These are phyloP conservation scores for Diplosoma virens DNA, from an alignment of 23 tunicate genomes.

Conservation along the genomic window DNA sequence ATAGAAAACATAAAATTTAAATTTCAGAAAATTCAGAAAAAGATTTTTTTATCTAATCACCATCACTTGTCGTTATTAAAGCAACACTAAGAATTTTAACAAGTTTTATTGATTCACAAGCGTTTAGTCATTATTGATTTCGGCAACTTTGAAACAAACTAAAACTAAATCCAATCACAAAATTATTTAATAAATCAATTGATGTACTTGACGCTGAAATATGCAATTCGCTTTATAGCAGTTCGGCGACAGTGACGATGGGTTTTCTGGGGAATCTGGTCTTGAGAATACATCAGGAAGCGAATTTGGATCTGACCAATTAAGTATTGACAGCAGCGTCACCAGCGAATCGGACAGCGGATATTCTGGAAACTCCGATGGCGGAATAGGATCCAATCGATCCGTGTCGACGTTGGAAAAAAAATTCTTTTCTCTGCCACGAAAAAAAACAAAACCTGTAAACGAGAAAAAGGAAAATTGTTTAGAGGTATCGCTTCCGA, in stretches of 20 bases:
- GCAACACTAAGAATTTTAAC: too few relatives aligned
- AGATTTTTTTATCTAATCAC: too few relatives aligned
- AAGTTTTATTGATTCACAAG: too few relatives aligned
- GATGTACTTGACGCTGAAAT: too few relatives aligned
- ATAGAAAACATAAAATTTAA: too few relatives aligned
- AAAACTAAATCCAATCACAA: too few relatives aligned
- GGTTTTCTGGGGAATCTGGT: background rate
- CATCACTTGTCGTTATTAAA: too few relatives aligned
- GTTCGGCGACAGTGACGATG: background rate
- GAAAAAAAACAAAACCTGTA: background rate
- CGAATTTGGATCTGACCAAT: constrained; percentile 32
- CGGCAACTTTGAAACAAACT: too few relatives aligned
- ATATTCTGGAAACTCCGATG: constrained; percentile 40
- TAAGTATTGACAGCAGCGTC: constrained; percentile 45
- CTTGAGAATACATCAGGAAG: background rate
- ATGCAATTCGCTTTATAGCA: too few relatives aligned
- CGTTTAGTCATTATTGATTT: too few relatives aligned
- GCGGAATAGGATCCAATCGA: background rate
- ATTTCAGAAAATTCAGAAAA: too few relatives aligned
- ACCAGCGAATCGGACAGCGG: constrained; percentile 88
- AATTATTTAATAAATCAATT: too few relatives aligned
- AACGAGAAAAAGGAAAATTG: background rate
- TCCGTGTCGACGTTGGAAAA: constrained; percentile 9
- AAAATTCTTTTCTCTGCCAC: background rate
- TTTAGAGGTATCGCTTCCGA: constrained; percentile 40